Evolutionary conservation across 2,797 vertebrate genomes (phyloP).

Genomic region (Propithecus perrieri): DNA sequence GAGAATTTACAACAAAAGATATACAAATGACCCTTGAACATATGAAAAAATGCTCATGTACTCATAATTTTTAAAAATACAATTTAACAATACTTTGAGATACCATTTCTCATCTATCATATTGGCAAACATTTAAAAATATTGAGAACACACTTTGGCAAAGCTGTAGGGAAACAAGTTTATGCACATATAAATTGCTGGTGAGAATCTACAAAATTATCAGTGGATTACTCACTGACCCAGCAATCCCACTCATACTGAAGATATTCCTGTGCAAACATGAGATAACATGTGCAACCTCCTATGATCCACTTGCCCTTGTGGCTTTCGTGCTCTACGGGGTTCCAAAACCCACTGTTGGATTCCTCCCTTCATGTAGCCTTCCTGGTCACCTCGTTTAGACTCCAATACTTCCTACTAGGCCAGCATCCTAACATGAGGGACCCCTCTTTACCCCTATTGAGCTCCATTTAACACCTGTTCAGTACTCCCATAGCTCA

Average conservation of each 20-base stretch:
- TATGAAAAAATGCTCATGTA: not conserved
- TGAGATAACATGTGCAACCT: not conserved
- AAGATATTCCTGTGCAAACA: not conserved
- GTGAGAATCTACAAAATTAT: not conserved
- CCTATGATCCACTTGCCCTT: not conserved
- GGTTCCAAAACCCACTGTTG: not conserved
- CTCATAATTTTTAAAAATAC: not conserved
- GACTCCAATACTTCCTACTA: not conserved
- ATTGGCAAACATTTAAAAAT: not conserved
- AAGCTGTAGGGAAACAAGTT: not conserved
- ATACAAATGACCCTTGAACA: not conserved
- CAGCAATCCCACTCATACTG: not conserved
- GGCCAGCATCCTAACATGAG: fast-evolving
- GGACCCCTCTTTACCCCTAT: not conserved
- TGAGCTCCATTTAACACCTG: not conserved
- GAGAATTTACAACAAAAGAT: not conserved
- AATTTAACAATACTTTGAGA: not conserved
- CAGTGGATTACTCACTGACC: not conserved
- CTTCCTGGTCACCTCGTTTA: not conserved
- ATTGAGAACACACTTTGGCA: not conserved
- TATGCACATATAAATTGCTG: too few species aligned
- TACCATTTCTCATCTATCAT: not conserved
- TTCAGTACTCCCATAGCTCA: not conserved
- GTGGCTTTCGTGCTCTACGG: not conserved
- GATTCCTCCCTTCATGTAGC: too few species aligned